phyloP scores from a whole-genome alignment of 2,888 invertebrate species.

The Cerastis leucographa region DNA sequence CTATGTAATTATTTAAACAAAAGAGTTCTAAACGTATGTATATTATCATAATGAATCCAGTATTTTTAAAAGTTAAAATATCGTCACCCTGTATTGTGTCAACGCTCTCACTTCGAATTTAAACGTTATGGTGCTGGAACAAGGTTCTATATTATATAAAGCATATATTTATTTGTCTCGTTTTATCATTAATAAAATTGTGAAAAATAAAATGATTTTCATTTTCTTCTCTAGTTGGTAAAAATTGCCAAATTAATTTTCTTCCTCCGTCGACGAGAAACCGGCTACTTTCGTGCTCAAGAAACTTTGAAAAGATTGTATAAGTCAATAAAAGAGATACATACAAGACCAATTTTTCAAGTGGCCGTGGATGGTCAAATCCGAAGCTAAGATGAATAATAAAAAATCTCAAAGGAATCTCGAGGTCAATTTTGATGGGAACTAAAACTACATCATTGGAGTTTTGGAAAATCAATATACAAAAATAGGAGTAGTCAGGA shows the following conservation, averaged over 20 bases:
- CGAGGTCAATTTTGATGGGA: too few relatives aligned
- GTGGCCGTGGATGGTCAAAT: too few relatives aligned
- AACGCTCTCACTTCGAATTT: conserved; percentile 37
- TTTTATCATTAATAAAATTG: conserved; percentile 64
- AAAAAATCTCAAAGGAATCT: too few relatives aligned
- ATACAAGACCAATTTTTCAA: neutral
- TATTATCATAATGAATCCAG: neutral
- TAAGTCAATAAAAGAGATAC: neutral
- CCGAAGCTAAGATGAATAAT: too few relatives aligned
- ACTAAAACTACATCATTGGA: too few relatives aligned
- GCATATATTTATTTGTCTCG: conserved; percentile 49
- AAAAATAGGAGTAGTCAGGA: too few relatives aligned
- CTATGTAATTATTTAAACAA: neutral
- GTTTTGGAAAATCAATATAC: too few relatives aligned
- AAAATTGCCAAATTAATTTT: too few relatives aligned
- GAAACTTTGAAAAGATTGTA: neutral
- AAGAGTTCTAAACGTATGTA: neutral
- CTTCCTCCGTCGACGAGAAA: neutral
- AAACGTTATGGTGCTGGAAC: conserved; percentile 61
- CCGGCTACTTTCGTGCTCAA: neutral
- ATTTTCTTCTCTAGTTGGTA: neutral
- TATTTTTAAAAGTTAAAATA: neutral
- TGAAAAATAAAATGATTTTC: conserved; percentile 32
- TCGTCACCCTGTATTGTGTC: neutral
- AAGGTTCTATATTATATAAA: conserved; percentile 47